Base-by-base conservation (phyloP, 2,797 vertebrate genomes). In the Sardinella longiceps region DNA sequence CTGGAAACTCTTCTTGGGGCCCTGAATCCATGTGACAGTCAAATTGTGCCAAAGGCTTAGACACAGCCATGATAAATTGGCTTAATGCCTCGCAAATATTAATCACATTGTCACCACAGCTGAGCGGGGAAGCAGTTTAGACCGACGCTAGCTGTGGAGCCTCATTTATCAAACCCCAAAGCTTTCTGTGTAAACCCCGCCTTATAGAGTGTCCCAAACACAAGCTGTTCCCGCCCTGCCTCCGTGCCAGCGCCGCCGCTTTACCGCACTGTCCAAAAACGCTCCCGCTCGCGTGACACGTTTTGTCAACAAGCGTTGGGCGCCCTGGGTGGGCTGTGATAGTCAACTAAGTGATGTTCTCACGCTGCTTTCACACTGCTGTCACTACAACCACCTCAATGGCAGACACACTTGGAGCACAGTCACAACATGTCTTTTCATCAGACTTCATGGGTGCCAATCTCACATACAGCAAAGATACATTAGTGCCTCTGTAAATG, bases 101-200 rank as follows among this genome's bases (percentile, higher is more conserved):
- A 95, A 95, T 95, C 95, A 95, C 92, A 91, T 91, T 95, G 94
- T 95, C 94, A 94, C 91, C 90, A 87, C 89, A 89, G 93, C 94
- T 93, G 94, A 95, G 93, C 90, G 89, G 92, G 90, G 90, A 94
- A 93, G 93, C 92, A 92, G 92, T 94, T 95, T 93, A 92, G 92
- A 88, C 87, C 90, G 86, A 90, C 92, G 91, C 90, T 90, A 89
- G 30, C 89, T 88, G 83, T 84, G 81, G 89, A 90, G 93, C 88
- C 93, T 94, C 92, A 94, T 95, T 95, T 92, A 95, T 95, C 94
- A 95, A 94, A 93, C 90, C 90, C 92, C 11, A 66, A 87, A 91
- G 90, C 83, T 88, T 91, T 85, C 86, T 83, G 85, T 88, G 87
- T 85, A 88, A 90, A 90, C 91, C 85, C 91, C 89, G 87, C 92